Evolutionary conservation across 30 jellyfish, hydroid and myxozoan species (phyloP).

Genomic region (Phacellophora camtschatica): DNA sequence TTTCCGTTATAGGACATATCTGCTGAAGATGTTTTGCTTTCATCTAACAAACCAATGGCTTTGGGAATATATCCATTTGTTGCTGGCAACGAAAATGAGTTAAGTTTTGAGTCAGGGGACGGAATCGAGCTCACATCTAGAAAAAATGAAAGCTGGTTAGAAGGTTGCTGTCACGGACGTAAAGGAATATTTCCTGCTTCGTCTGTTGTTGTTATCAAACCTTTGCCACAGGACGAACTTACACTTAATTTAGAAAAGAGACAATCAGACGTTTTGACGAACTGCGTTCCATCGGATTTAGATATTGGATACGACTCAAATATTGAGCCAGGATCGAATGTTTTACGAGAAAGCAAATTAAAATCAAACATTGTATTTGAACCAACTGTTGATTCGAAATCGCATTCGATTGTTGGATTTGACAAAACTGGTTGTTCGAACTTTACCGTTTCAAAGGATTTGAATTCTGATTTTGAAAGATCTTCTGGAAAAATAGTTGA

Average conservation of each 20-base stretch:
- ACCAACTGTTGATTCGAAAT: neutral
- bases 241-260: neutral
- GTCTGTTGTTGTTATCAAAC: slow-evolving; percentile 26
- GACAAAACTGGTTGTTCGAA: neutral
- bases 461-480: neutral
- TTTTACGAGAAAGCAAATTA: no score
- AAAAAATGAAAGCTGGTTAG: slow-evolving; percentile 9
- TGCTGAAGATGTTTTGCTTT: neutral
- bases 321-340: neutral
- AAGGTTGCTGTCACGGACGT: slow-evolving; percentile 32
- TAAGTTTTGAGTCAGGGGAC: slow-evolving; percentile 46
- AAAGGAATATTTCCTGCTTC: slow-evolving; percentile 49
- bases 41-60: slow-evolving; percentile 34
- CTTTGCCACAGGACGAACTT: neutral
- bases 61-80: slow-evolving; percentile 42
- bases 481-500: neutral
- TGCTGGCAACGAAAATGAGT: slow-evolving; percentile 57
- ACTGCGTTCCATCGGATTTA: neutral
- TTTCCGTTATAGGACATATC: slow-evolving; percentile 1
- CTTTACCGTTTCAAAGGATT: neutral
- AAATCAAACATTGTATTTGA: neutral
- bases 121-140: slow-evolving; percentile 31
- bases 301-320: neutral
- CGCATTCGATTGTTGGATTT: neutral
- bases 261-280: neutral